These are phyloP conservation scores for Hemiscyllium ocellatum DNA, from an alignment of 2,113 vertebrate species.

Conservation along the genomic window DNA sequence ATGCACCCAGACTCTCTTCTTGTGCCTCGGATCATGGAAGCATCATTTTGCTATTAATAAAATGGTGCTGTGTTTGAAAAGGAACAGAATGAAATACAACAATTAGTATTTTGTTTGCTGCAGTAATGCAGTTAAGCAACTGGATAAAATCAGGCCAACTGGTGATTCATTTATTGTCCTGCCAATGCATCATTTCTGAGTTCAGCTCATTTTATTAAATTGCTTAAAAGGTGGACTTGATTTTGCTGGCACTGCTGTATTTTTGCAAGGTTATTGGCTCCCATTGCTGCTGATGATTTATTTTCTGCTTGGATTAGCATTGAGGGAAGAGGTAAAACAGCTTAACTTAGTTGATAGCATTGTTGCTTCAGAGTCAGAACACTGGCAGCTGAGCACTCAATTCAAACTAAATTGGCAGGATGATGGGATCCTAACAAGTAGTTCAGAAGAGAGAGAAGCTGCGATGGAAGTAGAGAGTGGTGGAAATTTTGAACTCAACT, in stretches of 20 bases:
- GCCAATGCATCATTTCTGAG: neutral
- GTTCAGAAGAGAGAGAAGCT: too few relatives aligned
- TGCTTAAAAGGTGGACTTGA: neutral
- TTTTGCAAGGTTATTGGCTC: neutral
- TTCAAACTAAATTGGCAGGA: neutral
- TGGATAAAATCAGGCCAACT: neutral
- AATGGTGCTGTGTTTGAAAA: neutral
- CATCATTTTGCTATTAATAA: constrained; percentile 7
- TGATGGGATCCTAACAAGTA: too few relatives aligned
- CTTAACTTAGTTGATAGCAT: neutral
- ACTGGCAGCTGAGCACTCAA: neutral
- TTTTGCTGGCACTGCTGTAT: neutral
- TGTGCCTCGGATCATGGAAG: neutral
- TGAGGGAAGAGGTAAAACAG: neutral
- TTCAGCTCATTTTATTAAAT: neutral
- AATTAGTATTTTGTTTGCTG: neutral
- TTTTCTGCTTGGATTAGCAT: neutral
- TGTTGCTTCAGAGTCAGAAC: neutral
- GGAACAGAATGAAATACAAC: neutral
- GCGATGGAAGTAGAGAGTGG: too few relatives aligned
- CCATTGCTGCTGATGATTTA: neutral
- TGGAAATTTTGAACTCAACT: too few relatives aligned
- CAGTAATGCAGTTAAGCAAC: neutral
- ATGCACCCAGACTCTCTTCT: neutral
- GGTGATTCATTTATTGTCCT: neutral